Conservation (phyloP, 2,888 invertebrate species). For the Eumacrocentrus americanus region DNA sequence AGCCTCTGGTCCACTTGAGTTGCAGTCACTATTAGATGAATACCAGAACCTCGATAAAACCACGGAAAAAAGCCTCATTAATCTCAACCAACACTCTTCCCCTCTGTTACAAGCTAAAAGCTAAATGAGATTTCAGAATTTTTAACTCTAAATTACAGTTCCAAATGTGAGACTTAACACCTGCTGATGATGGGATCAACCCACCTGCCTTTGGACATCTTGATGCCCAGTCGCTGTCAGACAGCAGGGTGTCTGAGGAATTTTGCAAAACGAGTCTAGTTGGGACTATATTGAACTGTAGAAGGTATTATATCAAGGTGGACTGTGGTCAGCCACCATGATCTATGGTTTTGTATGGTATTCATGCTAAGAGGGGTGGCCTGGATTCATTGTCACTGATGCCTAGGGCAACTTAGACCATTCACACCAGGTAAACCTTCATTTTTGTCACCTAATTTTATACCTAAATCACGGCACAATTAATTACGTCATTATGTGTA, state of each 20-base stretch:
- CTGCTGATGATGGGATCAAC: conserved; percentile 18
- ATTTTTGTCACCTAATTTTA: no score
- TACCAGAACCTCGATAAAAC: not conserved
- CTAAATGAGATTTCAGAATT: no score
- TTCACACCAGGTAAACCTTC: not conserved
- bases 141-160: no score
- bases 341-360: not conserved
- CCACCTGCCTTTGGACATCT: no score
- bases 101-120: no score
- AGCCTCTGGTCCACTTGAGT: conserved; percentile 22
- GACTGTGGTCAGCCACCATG: not conserved
- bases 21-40: conserved; percentile 2
- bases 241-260: conserved; percentile 1
- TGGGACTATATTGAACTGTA: not conserved
- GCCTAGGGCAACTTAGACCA: not conserved
- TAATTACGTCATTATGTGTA: no score
- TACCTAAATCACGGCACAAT: no score
- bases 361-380: not conserved
- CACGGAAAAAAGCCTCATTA: not conserved
- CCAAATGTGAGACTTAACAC: conserved; percentile 30
- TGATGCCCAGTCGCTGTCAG: no score
- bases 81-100: no score
- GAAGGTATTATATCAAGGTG: no score
- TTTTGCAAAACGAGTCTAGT: conserved; percentile 2
- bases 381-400: not conserved